These are phyloP conservation scores for Eumacrocentrus americanus DNA, from an alignment of 2,888 invertebrate species.

Conservation along the genomic window DNA sequence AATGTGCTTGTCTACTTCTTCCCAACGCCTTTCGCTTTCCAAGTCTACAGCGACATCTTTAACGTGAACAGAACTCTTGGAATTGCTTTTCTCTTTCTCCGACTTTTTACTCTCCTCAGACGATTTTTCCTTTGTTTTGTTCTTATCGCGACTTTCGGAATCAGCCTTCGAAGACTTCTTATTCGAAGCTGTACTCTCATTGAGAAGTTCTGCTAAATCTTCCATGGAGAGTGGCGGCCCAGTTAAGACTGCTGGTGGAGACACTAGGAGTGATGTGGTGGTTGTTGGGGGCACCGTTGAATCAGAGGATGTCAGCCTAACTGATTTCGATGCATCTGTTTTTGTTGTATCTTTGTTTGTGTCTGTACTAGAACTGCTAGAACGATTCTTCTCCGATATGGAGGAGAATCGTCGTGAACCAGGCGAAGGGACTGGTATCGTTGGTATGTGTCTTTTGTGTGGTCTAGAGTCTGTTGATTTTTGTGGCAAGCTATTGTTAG, in stretches of 20 bases:
- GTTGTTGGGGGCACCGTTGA: slow-evolving; percentile 35
- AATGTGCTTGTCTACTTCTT: slow-evolving; percentile 51
- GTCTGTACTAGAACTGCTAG: slow-evolving; percentile 31
- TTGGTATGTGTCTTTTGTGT: slow-evolving; percentile 44
- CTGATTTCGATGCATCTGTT: slow-evolving; percentile 37
- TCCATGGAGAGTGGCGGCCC: slow-evolving; percentile 55
- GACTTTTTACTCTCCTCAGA: slow-evolving; percentile 15
- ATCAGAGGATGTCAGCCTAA: slow-evolving; percentile 41
- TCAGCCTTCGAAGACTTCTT: slow-evolving; percentile 35
- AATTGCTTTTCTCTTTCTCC: slow-evolving; percentile 24
- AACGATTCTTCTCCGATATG: slow-evolving; percentile 42
- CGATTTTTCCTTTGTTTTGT: slow-evolving; percentile 17
- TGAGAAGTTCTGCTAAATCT: slow-evolving; percentile 53
- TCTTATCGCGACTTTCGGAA: slow-evolving; percentile 23
- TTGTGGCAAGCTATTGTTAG: slow-evolving; percentile 6
- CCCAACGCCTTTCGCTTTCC: slow-evolving; percentile 44
- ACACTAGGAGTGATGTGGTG: slow-evolving; percentile 43
- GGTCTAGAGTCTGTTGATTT: slow-evolving; percentile 18
- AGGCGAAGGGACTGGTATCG: slow-evolving; percentile 46
- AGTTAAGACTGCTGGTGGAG: slow-evolving; percentile 47
- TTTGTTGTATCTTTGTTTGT: slow-evolving; percentile 22
- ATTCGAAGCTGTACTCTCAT: slow-evolving; percentile 56
- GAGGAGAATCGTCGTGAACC: slow-evolving; percentile 43
- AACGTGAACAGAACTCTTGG: slow-evolving; percentile 16
- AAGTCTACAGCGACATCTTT: slow-evolving; percentile 31